Percentiles rank a stretch among this genome's conserved stretches.
phyloP scores from a whole-genome alignment of 2,113 vertebrate species.

The Mystacornis crossleyi region DNA sequence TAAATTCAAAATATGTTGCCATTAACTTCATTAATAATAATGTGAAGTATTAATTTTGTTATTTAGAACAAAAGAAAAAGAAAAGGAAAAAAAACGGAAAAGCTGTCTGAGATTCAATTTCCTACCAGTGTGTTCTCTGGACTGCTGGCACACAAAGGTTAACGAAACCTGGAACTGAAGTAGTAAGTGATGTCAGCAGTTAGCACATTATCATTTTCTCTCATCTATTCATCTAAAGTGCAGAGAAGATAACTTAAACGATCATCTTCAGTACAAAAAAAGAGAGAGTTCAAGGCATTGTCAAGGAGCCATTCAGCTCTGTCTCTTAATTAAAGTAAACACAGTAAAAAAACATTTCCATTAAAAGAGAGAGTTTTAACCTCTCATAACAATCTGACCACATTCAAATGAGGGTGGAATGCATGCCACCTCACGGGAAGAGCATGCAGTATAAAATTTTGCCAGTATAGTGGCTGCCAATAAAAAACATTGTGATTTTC shows the following conservation, averaged over 20 bases:
- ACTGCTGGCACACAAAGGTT: background rate
- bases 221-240: background rate
- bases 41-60: background rate
- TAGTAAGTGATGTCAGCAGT: background rate
- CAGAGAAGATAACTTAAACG: background rate
- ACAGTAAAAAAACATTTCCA: conserved; percentile 24
- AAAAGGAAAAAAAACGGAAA: background rate
- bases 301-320: background rate
- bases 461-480: background rate
- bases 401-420: conserved; percentile 21
- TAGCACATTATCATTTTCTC: background rate
- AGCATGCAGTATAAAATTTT: conserved; percentile 14
- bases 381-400: conserved; percentile 29
- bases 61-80: background rate
- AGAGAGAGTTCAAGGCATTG: conserved; percentile 1
- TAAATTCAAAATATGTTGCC: background rate
- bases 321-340: conserved; percentile 67
- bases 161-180: background rate
- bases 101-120: background rate
- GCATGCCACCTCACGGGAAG: background rate
- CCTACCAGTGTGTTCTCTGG: background rate
- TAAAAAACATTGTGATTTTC: conserved; percentile 64
- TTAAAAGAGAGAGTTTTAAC: conserved; percentile 46
- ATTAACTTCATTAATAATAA: background rate
- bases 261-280: background rate